A percentile compares a stretch with the other conserved stretches of the same genome.
Evolutionary conservation across 2,797 vertebrate species (phyloP).

Genomic region (Acanthiza pusilla): DNA sequence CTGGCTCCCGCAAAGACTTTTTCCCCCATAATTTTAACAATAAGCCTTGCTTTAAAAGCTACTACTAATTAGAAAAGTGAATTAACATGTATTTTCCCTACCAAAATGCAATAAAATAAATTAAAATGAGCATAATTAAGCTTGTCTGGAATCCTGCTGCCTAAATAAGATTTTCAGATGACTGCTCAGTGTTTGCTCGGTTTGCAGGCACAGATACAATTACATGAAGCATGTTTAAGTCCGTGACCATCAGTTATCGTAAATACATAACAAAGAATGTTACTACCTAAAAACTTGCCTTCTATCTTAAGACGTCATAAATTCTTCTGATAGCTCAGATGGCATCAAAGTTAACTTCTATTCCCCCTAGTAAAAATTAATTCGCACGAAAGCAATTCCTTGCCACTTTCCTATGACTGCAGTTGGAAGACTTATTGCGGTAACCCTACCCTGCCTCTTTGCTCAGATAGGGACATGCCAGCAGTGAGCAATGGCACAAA

Average conservation of each 20-base stretch:
- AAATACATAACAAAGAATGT: slow-evolving; percentile 3
- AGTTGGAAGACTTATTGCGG: slow-evolving; percentile 30
- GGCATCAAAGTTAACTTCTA: slow-evolving; percentile 30
- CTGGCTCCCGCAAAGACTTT: background rate
- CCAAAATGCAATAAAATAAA: background rate
- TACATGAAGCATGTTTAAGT: slow-evolving; percentile 24
- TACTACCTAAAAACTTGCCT: slow-evolving; percentile 69
- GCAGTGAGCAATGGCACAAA: slow-evolving; percentile 74
- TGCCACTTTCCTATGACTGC: slow-evolving; percentile 10
- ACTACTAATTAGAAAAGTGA: slow-evolving; percentile 8
- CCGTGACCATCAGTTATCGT: background rate
- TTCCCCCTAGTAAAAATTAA: slow-evolving; percentile 43
- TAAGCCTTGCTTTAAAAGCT: background rate
- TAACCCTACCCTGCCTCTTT: slow-evolving; percentile 66
- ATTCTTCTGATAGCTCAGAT: slow-evolving; percentile 55
- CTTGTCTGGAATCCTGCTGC: background rate
- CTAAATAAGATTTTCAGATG: slow-evolving; percentile 24
- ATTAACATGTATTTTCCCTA: slow-evolving; percentile 2
- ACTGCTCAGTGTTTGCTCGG: slow-evolving; percentile 11
- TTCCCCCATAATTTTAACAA: background rate
- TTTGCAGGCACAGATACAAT: slow-evolving; percentile 46
- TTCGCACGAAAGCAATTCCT: background rate
- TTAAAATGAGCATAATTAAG: slow-evolving; percentile 6
- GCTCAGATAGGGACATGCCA: slow-evolving; percentile 59
- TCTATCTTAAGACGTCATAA: slow-evolving; percentile 55